Evolutionary conservation across 2,888 invertebrate genomes (phyloP), one percentile per base, ranked within the genome.

Genomic region (Pantelozetes paolii): DNA sequence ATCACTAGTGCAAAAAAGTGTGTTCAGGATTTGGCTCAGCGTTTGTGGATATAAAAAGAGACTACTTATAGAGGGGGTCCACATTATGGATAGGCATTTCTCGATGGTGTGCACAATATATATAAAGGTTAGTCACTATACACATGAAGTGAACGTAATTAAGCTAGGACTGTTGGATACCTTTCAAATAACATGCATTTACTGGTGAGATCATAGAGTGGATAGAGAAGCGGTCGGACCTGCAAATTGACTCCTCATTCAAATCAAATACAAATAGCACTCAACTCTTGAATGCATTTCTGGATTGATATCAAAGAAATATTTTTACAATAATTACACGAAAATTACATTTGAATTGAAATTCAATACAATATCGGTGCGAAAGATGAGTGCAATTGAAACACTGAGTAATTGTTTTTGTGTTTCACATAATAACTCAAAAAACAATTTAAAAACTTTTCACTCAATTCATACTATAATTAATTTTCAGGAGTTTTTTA

Each of bases 181-280:
- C 62, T 62, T 62, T 62, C 62, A 62, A 62, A 62, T 62, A 62
- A 62, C 62, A 62, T 62, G 62, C 62, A 62, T 62, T 59, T 62
- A 62, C 32, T 2, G 62, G n/a, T 32, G 32, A 62, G 62, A 62
- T 62, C 62, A 32, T 8, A 62, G 62, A 9, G n/a, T 18, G 11
- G 45, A 36, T 36, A 36, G 50, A 50, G 50, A n/a, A 45, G 45
- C 45, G n/a, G 45, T 18, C 45, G 15, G n/a, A 45, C 18, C 28
- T 59, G 6, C 13, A 62, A 62, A 62, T 62, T 62, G 62, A 62
- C 62, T 30, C 62, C 18, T 62, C 62, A 62, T 30, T 36, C 36
- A 54, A 54, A 26, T 26, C 13, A 26, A 26, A 26, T 54, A 26
- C 45, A 45, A 18, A 45, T 18, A 45, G 8, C 54, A 26, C 26